Conservation (phyloP, 2,888 invertebrate species). For the Hipparchia semele region DNA sequence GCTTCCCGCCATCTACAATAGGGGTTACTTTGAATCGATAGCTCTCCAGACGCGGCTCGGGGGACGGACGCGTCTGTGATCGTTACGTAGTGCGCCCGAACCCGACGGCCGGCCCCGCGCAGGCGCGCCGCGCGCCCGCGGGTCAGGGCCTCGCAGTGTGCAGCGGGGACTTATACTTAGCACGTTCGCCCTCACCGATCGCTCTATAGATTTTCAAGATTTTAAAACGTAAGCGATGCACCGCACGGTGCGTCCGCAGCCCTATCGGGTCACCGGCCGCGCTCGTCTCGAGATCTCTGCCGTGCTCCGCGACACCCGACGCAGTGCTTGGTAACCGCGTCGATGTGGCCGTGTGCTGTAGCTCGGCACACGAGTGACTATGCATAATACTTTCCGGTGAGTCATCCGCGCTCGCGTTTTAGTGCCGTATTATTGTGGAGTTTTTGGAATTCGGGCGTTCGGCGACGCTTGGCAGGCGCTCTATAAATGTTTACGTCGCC, state of each 20-base stretch:
- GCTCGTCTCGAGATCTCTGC: background rate
- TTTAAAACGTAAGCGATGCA: conserved; percentile 37
- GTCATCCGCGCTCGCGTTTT: conserved; percentile 54
- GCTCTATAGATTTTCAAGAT: conserved; percentile 39
- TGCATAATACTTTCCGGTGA: conserved; percentile 53
- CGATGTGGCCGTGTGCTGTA: conserved; percentile 17
- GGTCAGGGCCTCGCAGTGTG: conserved; percentile 78
- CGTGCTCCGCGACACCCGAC: conserved; percentile 4
- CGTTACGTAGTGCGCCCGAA: conserved; percentile 69
- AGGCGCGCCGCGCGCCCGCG: conserved; percentile 70
- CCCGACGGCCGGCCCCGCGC: conserved; percentile 68
- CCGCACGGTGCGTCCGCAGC: conserved; percentile 15
- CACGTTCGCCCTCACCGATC: conserved; percentile 56
- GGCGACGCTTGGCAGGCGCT: conserved; percentile 48
- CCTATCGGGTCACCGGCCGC: conserved; percentile 23
- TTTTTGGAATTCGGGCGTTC: conserved; percentile 32
- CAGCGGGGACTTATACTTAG: conserved; percentile 68
- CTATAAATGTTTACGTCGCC: conserved; percentile 53
- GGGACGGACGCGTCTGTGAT: conserved; percentile 65
- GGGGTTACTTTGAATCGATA: conserved; percentile 54
- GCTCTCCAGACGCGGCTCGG: conserved; percentile 65
- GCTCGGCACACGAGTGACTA: conserved; percentile 47
- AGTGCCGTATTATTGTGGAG: conserved; percentile 44
- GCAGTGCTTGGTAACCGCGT: background rate
- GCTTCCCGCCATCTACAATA: conserved; percentile 45